A percentile compares a stretch with the other conserved stretches of the same genome.
Conservation (phyloP, 2,113 vertebrate genomes). For the Coryphaenoides rupestris region DNA sequence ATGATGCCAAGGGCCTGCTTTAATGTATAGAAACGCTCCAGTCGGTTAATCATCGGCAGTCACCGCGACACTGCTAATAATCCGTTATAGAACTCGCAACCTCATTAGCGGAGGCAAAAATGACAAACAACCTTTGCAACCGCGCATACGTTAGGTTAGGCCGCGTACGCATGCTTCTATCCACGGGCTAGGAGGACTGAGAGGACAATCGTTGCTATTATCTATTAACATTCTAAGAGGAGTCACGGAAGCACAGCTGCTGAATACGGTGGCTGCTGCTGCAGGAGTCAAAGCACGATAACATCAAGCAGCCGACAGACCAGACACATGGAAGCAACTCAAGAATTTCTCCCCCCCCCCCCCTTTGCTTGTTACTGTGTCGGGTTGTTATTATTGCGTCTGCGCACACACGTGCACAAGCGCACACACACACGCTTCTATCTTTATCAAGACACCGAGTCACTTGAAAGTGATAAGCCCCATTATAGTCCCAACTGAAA, state of each 20-base stretch:
- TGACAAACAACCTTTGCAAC: slow-evolving; percentile 38
- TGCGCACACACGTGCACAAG: too few relatives aligned
- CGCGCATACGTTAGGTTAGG: slow-evolving; percentile 27
- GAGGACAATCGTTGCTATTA: neutral
- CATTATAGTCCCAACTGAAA: slow-evolving; percentile 7
- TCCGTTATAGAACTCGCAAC: too few relatives aligned
- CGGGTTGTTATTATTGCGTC: neutral
- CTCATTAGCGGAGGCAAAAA: slow-evolving; percentile 12
- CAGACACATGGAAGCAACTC: neutral
- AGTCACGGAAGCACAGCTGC: slow-evolving; percentile 11
- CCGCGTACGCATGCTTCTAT: too few relatives aligned
- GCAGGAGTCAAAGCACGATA: neutral
- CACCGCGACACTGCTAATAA: slow-evolving; percentile 43
- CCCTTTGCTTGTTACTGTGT: neutral
- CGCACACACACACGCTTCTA: neutral
- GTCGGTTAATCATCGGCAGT: slow-evolving; percentile 58
- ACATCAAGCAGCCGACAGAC: slow-evolving; percentile 8
- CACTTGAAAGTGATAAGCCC: neutral
- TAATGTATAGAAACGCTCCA: slow-evolving; percentile 60
- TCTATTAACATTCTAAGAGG: neutral
- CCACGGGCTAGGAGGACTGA: too few relatives aligned
- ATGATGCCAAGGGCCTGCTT: slow-evolving; percentile 58
- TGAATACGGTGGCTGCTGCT: slow-evolving; percentile 1
- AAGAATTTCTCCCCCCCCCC: neutral
- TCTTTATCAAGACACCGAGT: neutral